Percentiles rank a stretch among this genome's conserved stretches.
Evolutionary conservation across 1,140 invertebrate species (phyloP).

Genomic region (Panagrolaimus sp.): DNA sequence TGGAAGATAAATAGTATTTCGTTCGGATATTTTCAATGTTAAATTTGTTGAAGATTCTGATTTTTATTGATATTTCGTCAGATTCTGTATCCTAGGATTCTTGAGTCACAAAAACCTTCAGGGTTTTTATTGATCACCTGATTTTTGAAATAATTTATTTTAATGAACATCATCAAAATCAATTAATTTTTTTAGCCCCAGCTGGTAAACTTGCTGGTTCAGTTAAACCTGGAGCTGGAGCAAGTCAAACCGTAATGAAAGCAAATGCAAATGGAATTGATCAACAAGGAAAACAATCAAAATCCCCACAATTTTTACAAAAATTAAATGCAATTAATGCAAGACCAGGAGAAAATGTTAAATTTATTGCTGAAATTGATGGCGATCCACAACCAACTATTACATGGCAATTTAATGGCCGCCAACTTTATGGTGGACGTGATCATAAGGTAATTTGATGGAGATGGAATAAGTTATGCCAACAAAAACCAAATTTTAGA

Average conservation of each 20-base stretch:
- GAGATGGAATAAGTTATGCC: too few relatives aligned
- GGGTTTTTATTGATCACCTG: too few relatives aligned
- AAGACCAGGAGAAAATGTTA: conserved; percentile 50
- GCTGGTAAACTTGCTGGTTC: conserved; percentile 39
- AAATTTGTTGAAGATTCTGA: too few relatives aligned
- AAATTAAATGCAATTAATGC: conserved; percentile 52
- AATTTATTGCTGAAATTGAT: conserved; percentile 54
- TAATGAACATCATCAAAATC: too few relatives aligned
- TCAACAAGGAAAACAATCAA: conserved; percentile 24
- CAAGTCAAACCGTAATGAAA: conserved; percentile 31
- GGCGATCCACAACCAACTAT: conserved; percentile 53
- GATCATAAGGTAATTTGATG: conserved; percentile 55
- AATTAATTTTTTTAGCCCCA: conserved; percentile 40
- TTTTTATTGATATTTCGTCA: too few relatives aligned
- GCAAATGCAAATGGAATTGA: conserved; percentile 28
- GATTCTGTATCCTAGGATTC: too few relatives aligned
- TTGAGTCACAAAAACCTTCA: too few relatives aligned
- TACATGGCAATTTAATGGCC: conserved; percentile 53
- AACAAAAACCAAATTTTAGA: too few relatives aligned
- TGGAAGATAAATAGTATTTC: too few relatives aligned
- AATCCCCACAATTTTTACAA: conserved; percentile 52
- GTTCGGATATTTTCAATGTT: too few relatives aligned
- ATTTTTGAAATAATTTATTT: too few relatives aligned
- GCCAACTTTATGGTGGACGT: conserved; percentile 41
- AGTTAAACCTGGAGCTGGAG: conserved; percentile 11